A percentile compares a stretch with the other conserved stretches of the same genome.
Conservation (phyloP, 1,140 invertebrate species). For the Portunus trituberculatus region DNA sequence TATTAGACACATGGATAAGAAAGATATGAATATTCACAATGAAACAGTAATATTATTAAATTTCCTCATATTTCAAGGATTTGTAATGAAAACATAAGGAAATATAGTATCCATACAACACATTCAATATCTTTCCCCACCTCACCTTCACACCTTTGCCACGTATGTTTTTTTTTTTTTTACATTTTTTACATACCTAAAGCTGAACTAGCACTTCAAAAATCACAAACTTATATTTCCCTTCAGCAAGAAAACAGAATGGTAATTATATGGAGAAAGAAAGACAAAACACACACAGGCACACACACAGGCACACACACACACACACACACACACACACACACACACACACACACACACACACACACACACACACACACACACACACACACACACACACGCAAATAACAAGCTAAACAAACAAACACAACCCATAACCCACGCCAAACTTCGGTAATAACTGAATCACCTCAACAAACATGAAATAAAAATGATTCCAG, state of each 20-base stretch:
- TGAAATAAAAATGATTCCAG: not conserved
- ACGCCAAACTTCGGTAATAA: not conserved
- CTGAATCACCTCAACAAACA: not conserved
- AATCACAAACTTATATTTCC: not conserved
- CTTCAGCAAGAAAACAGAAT: not conserved
- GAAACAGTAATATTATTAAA: too few relatives aligned
- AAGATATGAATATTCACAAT: too few relatives aligned
- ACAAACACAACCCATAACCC: not conserved
- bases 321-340: not conserved
- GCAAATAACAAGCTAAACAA: not conserved
- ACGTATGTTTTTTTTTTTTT: too few relatives aligned
- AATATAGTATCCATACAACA: too few relatives aligned
- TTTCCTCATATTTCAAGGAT: not conserved
- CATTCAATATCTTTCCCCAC: too few relatives aligned
- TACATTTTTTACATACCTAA: too few relatives aligned
- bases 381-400: slow-evolving; percentile 16
- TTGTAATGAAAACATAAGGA: too few relatives aligned
- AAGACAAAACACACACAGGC: not conserved
- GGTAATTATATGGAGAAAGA: not conserved
- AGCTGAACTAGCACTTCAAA: too few relatives aligned
- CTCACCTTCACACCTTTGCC: too few relatives aligned
- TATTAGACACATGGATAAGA: too few relatives aligned
- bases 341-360: not conserved
- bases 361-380: not conserved
- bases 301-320: not conserved